These are phyloP conservation scores for Pagetopsis macropterus DNA, from an alignment of 2,797 vertebrate species.

Conservation along the genomic window DNA sequence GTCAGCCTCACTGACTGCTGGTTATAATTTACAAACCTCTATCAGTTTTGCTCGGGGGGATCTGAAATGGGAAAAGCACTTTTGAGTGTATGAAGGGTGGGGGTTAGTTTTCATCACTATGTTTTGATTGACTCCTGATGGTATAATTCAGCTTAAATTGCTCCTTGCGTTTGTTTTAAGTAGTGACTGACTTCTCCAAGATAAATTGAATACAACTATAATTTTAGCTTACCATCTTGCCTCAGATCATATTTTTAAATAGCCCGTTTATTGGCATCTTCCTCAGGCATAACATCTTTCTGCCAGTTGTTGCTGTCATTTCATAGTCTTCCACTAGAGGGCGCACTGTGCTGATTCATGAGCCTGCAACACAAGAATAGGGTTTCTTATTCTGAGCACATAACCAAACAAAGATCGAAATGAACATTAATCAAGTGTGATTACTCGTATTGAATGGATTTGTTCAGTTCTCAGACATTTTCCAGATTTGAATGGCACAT, in stretches of 20 bases:
- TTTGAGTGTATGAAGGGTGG: constrained; percentile 35
- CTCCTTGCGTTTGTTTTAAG: constrained; percentile 18
- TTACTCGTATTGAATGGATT: neutral
- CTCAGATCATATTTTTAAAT: neutral
- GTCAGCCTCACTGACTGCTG: constrained; percentile 39
- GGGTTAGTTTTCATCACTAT: constrained; percentile 26
- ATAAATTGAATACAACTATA: neutral
- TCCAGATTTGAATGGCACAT: neutral
- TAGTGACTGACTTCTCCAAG: neutral
- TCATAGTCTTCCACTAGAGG: constrained; percentile 56
- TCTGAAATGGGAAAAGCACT: constrained; percentile 62
- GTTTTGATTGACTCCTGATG: constrained; percentile 37
- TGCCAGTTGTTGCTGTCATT: constrained; percentile 38
- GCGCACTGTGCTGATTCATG: constrained; percentile 37
- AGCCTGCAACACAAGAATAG: neutral
- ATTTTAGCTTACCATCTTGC: neutral
- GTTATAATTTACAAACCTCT: constrained; percentile 56
- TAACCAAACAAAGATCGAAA: neutral
- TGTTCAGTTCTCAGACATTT: neutral
- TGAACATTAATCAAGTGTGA: neutral
- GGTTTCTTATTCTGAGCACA: neutral
- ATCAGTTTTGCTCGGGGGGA: constrained; percentile 47
- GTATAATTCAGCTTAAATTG: constrained; percentile 17
- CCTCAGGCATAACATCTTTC: neutral
- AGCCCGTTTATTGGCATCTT: neutral